A percentile compares a stretch with the other conserved stretches of the same genome.
Conservation (phyloP, 2,113 vertebrate species). For the Hypocryptadius cinnamomeus region DNA sequence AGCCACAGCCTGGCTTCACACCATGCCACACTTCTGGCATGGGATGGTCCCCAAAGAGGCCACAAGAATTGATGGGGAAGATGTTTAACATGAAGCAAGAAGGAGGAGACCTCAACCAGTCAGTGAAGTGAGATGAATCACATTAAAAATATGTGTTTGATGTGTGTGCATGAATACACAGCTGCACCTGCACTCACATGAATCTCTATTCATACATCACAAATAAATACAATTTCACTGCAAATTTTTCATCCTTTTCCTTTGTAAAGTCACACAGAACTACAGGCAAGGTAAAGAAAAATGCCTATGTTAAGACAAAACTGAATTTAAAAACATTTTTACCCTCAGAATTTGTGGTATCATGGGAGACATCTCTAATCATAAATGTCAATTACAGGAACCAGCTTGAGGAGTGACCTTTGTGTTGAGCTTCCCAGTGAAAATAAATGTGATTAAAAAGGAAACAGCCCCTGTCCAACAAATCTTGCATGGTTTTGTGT, state of each 20-base stretch:
- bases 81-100: neutral
- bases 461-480: neutral
- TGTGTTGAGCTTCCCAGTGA: neutral
- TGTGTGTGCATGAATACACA: neutral
- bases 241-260: neutral
- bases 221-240: neutral
- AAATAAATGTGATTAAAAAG: neutral
- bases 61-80: neutral
- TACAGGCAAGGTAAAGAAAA: neutral
- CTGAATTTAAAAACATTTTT: neutral
- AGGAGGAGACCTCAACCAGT: neutral
- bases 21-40: accelerated
- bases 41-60: neutral
- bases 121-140: neutral
- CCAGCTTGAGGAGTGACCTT: slow-evolving; percentile 20
- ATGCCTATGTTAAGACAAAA: neutral
- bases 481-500: neutral
- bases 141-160: neutral
- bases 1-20: neutral
- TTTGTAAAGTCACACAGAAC: neutral
- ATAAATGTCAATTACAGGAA: slow-evolving; percentile 18
- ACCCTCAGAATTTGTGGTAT: neutral
- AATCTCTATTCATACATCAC: accelerated
- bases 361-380: neutral
- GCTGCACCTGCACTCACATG: accelerated